Evolutionary conservation across 2,888 invertebrate genomes (phyloP).

Genomic region (Catocala fraxini): DNA sequence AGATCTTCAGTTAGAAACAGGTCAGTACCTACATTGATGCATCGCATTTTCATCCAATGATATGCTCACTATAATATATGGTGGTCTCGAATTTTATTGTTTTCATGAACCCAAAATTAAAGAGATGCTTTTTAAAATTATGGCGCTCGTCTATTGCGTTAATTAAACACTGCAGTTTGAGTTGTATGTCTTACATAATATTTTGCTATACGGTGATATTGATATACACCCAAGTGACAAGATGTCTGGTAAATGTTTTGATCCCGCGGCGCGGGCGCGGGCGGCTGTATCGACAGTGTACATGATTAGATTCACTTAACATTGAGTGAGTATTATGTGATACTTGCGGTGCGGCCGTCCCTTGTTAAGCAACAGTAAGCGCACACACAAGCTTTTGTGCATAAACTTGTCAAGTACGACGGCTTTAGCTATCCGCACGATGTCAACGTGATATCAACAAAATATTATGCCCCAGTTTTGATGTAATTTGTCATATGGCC

Average conservation of each 20-base stretch:
- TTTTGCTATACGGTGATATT: not conserved
- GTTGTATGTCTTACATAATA: conserved; percentile 5
- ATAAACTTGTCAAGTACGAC: conserved; percentile 69
- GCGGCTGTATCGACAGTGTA: not conserved
- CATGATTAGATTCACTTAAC: conserved; percentile 38
- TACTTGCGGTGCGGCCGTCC: conserved; percentile 39
- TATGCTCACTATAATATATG: no score
- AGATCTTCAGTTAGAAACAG: conserved; percentile 82
- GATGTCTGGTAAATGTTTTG: conserved; percentile 14
- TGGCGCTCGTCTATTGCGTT: conserved; percentile 6
- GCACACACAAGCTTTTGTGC: conserved; percentile 60
- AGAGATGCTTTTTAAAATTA: conserved; percentile 10
- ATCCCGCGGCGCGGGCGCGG: not conserved
- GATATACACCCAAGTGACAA: not conserved
- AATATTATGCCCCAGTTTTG: conserved; percentile 58
- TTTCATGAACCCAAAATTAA: conserved; percentile 4
- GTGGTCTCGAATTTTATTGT: not conserved
- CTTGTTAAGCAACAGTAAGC: conserved; percentile 55
- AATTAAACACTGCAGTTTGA: conserved; percentile 9
- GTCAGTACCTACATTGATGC: conserved; percentile 61
- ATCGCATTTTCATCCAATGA: not conserved
- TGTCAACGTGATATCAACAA: conserved; percentile 58
- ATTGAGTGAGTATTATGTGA: conserved; percentile 47
- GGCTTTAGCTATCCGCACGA: conserved; percentile 55
- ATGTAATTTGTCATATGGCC: conserved; percentile 32